Conservation (phyloP, 2,113 vertebrate species). For the Oriolus oriolus region DNA sequence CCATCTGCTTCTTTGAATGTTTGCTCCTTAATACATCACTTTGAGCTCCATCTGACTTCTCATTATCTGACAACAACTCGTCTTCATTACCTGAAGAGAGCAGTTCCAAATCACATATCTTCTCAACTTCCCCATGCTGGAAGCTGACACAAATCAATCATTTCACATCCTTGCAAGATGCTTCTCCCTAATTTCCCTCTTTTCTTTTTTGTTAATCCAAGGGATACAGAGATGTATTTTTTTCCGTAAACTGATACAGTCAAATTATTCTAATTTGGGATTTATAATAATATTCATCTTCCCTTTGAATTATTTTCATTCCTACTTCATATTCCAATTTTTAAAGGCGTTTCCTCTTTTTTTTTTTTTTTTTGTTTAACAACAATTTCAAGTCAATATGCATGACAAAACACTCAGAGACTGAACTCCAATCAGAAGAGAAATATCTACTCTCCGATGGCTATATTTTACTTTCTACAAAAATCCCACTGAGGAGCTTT, state of each 20-base stretch:
- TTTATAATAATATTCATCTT: not conserved
- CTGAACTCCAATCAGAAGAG: not conserved
- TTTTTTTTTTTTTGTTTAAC: not conserved
- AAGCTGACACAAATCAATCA: not conserved
- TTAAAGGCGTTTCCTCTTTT: not conserved
- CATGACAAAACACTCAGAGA: not conserved
- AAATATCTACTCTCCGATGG: not conserved
- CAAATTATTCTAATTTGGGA: not conserved
- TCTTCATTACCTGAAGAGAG: constrained; percentile 10
- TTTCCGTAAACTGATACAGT: not conserved
- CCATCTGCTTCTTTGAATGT: constrained; percentile 9
- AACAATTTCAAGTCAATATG: not conserved
- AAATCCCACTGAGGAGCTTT: not conserved
- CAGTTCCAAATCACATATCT: not conserved
- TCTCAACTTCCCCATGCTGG: not conserved
- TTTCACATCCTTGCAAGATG: not conserved
- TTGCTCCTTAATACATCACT: not conserved
- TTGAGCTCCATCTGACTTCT: not conserved
- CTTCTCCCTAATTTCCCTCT: not conserved
- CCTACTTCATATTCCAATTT: not conserved
- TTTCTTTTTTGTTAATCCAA: not conserved
- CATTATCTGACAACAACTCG: constrained; percentile 5
- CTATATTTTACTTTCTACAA: not conserved
- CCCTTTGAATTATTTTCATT: not conserved
- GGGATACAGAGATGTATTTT: not conserved